Evolutionary conservation across 2,888 invertebrate species (phyloP).

Genomic region (Tipula vernalis): DNA sequence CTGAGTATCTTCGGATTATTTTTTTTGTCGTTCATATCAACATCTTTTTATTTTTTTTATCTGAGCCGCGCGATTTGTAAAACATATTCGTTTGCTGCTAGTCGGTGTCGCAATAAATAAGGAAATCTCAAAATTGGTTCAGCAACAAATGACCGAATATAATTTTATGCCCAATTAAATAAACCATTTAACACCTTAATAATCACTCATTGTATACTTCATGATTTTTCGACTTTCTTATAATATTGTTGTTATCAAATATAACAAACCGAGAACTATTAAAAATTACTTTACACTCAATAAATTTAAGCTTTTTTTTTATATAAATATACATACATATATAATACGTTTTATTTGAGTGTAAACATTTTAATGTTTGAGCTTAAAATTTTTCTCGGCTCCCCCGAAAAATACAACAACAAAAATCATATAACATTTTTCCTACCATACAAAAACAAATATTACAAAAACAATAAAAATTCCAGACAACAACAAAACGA

Average conservation of each 20-base stretch:
- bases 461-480: not conserved
- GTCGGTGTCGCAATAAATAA: not conserved
- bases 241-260: not conserved
- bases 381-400: not conserved
- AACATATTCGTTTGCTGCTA: not conserved
- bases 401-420: not conserved
- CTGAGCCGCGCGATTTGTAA: not conserved
- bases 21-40: not conserved
- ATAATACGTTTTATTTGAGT: not conserved
- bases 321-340: not conserved
- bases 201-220: not conserved
- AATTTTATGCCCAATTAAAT: not conserved
- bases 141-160: not conserved
- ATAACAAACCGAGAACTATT: not conserved
- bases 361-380: not conserved
- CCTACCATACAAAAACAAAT: not conserved
- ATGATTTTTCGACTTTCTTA: not conserved
- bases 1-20: not conserved
- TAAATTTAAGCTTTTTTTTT: not conserved
- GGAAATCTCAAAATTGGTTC: not conserved
- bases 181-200: not conserved
- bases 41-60: not conserved
- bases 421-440: not conserved
- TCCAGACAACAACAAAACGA: not conserved
- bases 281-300: not conserved